Conservation (phyloP, 2,113 vertebrate species). For the Grammomys dolichurus region DNA sequence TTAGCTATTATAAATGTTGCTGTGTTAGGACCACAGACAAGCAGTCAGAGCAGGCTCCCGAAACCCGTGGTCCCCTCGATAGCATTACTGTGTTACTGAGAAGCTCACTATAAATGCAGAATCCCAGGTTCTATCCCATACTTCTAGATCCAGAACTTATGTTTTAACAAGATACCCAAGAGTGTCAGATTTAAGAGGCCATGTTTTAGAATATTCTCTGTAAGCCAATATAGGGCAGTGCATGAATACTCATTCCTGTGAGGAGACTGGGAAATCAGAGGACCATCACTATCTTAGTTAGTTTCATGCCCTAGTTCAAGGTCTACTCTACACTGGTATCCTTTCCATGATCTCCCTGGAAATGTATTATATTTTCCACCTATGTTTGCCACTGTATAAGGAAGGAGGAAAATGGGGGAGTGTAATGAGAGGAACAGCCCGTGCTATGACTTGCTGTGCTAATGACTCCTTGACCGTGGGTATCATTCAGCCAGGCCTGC, state of each 20-base stretch:
- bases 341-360: not conserved
- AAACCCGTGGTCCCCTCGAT: not conserved
- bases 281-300: not conserved
- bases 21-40: not conserved
- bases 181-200: not conserved
- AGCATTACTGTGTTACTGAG: not conserved
- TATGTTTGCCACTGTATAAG: not conserved
- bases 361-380: not conserved
- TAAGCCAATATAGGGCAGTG: not conserved
- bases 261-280: not conserved
- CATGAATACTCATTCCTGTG: not conserved
- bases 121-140: not conserved
- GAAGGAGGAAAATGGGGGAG: too few species aligned
- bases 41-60: not conserved
- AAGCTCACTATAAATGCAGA: not conserved
- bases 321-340: not conserved
- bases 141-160: not conserved
- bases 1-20: too few species aligned
- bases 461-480: not conserved
- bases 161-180: not conserved
- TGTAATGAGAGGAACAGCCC: not conserved
- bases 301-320: not conserved
- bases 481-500: not conserved
- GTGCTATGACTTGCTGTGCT: not conserved
- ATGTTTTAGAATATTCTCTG: not conserved